Evolutionary conservation across 2,797 vertebrate species (phyloP).

Genomic region (Eospalax fontanierii): DNA sequence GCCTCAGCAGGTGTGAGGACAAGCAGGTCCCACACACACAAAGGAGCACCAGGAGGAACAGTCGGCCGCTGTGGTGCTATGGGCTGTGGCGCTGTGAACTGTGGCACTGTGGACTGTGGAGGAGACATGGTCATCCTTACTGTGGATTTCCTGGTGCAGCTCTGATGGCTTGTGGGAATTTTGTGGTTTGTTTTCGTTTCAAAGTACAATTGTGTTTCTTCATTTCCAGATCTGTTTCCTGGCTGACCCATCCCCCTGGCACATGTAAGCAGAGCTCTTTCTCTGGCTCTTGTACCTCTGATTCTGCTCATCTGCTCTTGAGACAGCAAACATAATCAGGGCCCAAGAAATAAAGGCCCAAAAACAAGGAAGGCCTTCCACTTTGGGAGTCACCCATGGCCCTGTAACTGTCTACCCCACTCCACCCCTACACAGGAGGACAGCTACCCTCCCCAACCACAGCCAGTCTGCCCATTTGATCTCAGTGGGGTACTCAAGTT

Average conservation of each 20-base stretch:
- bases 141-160: too few relatives aligned
- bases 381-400: rapidly evolving
- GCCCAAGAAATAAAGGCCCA: neutral
- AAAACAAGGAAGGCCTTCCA: rapidly evolving
- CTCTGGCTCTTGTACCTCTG: neutral
- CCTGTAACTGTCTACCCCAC: rapidly evolving
- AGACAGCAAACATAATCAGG: neutral
- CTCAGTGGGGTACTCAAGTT: rapidly evolving
- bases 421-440: too few relatives aligned
- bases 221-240: neutral
- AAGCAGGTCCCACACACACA: too few relatives aligned
- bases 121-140: neutral
- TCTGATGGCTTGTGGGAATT: rapidly evolving
- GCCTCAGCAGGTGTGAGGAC: too few relatives aligned
- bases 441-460: neutral
- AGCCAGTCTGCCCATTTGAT: neutral
- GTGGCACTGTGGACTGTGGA: rapidly evolving
- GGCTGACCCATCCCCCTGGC: neutral
- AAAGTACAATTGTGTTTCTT: rapidly evolving
- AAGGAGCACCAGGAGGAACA: too few relatives aligned
- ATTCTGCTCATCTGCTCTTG: rapidly evolving
- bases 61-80: too few relatives aligned
- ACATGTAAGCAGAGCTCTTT: neutral
- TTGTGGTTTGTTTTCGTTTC: neutral
- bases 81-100: too few relatives aligned